Base-by-base conservation (phyloP, 2,888 invertebrate species). In the Cetonia aurata region DNA sequence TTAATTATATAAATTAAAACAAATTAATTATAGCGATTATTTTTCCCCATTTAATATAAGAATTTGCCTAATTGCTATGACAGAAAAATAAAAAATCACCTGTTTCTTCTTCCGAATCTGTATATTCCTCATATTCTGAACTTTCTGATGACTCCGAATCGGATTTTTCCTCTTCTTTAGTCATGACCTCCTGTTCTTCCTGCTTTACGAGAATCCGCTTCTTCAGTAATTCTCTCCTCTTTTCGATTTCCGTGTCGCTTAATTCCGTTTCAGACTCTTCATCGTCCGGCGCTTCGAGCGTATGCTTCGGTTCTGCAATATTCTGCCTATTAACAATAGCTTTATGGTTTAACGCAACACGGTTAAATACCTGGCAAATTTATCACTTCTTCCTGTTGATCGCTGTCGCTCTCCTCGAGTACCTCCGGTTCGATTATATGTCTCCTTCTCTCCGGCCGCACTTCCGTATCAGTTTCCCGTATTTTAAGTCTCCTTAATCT, bases 91-190 rank as follows among this genome's bases (percentile, higher is more conserved):
- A n/a, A 59, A 48, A 15, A 13, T 19, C 60, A 87, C 88, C 89
- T 70, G 94, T 93, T 80, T 97, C 97, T 83, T 95, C 95, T 83
- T 96, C 95, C 71, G 94, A 94, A 83, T 95, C 95, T 37, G 94
- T 92, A 77, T 95, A 93, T 80, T 94, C 94, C 78, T 96, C 95
- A 81, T 95, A 94, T 76, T 92, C 92, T 0, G 94, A 94, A 59
- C 92, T 92, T 60, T 93, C 93, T 69, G 90, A 89, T 31, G 89
- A 89, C 56, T 90, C 90, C 31, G 89, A 89, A 69, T 88, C 90
- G 0, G 88, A 89, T 77, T 91, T 90, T 52, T 90, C 88, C 76
- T 92, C 92, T 83, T 94, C 94, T 77, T 91, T 89, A 52, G 92
- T 90, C 65, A 93, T 85, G 12, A 92, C 87, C 80, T 93, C 93